Base-by-base conservation (phyloP, 2,888 invertebrate genomes). In the Melanostoma mellinum region DNA sequence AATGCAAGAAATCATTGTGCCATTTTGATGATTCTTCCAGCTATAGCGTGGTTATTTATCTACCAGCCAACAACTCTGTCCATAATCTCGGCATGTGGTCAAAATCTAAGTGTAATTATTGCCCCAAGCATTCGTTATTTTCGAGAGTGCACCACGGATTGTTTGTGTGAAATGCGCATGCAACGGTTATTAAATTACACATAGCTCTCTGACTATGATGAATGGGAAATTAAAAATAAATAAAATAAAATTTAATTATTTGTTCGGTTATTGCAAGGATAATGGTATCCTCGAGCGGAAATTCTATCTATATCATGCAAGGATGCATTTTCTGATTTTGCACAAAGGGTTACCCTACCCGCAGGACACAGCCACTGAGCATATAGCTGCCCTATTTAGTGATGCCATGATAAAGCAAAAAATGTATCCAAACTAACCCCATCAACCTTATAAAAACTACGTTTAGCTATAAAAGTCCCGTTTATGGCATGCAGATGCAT, bases 21-120 rank as follows among this genome's bases (percentile, higher is more conserved):
- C 72, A 35, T 53, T 35, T 46, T 35, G 63, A 60, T 44, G 32
- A 61, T 60, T 67, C 67, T 40, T 68, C 56, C 38, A 40, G n/a
- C 38, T 46, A 50, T 63, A 50, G 46, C 38, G 38, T 52, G 20
- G 53, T 73, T 60, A 56, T 48, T 10, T 10, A 32, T 20, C 6
- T 6, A 68, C 35, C 32, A 6, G 40, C 48, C 36, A 46, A 42
- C 53, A 10, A 48, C 20, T 56, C 33, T 46, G 52, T 53, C 55
- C 48, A 35, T 71, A 90, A 90, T 90, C 89, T 88, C 89, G 88
- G 90, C 90, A 90, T 90, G 91, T 90, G 90, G 91, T 90, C 89
- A 90, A 88, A 87, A 88, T 89, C 89, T 90, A 89, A 90, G 90
- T 90, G 89, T 90, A 90, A 90, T 90, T 90, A 90, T 88, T 89